Conservation (phyloP, 2,888 invertebrate species). For the Watsonalla binaria region DNA sequence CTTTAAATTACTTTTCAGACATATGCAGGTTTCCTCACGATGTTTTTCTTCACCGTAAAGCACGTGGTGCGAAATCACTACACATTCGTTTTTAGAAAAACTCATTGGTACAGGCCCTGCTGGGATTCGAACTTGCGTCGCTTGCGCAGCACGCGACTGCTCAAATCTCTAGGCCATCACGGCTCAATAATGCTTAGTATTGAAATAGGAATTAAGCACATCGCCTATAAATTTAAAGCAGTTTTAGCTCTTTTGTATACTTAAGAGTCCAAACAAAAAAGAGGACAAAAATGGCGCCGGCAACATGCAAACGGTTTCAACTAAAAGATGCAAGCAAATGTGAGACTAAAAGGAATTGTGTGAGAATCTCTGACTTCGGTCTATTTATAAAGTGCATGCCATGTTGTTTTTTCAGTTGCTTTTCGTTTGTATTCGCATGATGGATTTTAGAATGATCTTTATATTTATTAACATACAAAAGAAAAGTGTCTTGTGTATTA, state of each 20-base stretch:
- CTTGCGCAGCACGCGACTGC: too few species aligned
- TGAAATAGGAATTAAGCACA: neutral
- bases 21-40: too few species aligned
- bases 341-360: neutral
- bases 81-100: too few species aligned
- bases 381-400: neutral
- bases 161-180: too few species aligned
- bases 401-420: neutral
- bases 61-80: too few species aligned
- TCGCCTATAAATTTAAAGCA: neutral
- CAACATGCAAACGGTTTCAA: neutral
- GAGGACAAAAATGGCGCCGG: neutral
- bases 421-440: neutral
- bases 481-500: too few species aligned
- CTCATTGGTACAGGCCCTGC: too few species aligned
- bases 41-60: too few species aligned
- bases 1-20: too few species aligned
- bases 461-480: too few species aligned
- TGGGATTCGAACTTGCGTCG: too few species aligned
- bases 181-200: too few species aligned
- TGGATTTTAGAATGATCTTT: neutral
- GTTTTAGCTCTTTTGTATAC: neutral
- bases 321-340: neutral
- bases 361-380: neutral
- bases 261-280: neutral